Conservation (phyloP, 2,888 invertebrate species). For the Electrophaes corylata region DNA sequence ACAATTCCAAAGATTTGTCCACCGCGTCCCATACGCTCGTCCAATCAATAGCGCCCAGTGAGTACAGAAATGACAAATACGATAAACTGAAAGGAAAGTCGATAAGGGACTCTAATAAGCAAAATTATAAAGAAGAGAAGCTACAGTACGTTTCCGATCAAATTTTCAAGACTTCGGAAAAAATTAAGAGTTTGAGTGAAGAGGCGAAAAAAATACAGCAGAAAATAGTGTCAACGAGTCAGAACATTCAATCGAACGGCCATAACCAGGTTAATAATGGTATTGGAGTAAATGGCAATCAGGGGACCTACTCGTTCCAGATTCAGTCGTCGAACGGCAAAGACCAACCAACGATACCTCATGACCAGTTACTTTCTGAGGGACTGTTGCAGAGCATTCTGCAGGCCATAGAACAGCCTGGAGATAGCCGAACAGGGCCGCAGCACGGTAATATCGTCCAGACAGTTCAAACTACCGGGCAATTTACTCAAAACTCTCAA, state of each 20-base stretch:
- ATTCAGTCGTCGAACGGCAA: slow-evolving; percentile 88
- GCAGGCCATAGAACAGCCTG: slow-evolving; percentile 91
- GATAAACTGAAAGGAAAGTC: slow-evolving; percentile 66
- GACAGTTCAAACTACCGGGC: slow-evolving; percentile 19
- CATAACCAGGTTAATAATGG: slow-evolving; percentile 13
- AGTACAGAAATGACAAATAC: slow-evolving; percentile 46
- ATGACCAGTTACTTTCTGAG: slow-evolving; percentile 91
- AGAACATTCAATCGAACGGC: slow-evolving; percentile 51
- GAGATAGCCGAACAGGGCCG: neutral
- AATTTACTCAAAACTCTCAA: slow-evolving; percentile 29
- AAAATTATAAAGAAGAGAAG: slow-evolving; percentile 58
- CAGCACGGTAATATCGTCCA: slow-evolving; percentile 20
- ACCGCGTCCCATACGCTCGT: slow-evolving; percentile 66
- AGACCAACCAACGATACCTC: slow-evolving; percentile 81
- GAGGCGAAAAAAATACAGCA: slow-evolving; percentile 72
- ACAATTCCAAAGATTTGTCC: slow-evolving; percentile 60
- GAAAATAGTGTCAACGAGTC: slow-evolving; percentile 62
- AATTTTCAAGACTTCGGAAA: slow-evolving; percentile 72
- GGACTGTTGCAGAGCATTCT: slow-evolving; percentile 92
- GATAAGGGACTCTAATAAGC: slow-evolving; percentile 56
- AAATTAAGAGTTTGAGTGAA: slow-evolving; percentile 68
- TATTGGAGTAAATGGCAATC: slow-evolving; percentile 63
- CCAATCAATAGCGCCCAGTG: slow-evolving; percentile 53
- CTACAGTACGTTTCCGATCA: slow-evolving; percentile 67
- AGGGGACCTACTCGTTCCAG: slow-evolving; percentile 89